These are phyloP conservation scores for Avahi laniger DNA, from an alignment of 2,797 vertebrate species.

Conservation along the genomic window DNA sequence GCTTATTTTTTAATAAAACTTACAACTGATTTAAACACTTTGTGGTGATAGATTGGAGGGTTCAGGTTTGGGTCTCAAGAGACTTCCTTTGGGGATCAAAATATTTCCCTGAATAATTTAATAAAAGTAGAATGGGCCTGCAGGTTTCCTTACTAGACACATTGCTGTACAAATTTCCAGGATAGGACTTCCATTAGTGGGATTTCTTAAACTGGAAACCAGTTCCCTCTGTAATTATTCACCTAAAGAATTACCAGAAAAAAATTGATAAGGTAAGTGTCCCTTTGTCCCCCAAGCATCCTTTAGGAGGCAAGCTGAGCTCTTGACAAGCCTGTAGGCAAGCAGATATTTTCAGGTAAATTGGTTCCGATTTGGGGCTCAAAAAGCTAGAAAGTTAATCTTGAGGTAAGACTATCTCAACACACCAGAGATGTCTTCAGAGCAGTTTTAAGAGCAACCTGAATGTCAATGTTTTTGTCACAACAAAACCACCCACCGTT, in stretches of 20 bases:
- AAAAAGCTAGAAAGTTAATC: not conserved
- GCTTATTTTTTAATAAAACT: conserved; percentile 89
- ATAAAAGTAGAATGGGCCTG: not conserved
- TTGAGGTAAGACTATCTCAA: not conserved
- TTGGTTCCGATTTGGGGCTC: not conserved
- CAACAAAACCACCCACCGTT: not conserved
- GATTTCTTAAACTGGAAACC: not conserved
- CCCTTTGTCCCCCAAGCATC: not conserved
- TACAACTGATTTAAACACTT: conserved; percentile 51
- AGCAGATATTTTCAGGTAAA: not conserved
- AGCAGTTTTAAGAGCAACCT: not conserved
- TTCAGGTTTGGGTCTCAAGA: not conserved
- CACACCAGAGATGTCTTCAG: not conserved
- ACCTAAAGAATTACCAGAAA: not conserved
- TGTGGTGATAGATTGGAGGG: conserved; percentile 31
- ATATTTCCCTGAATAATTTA: not conserved
- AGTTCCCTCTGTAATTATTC: not conserved
- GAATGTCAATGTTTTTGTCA: not conserved
- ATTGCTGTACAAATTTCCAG: not conserved
- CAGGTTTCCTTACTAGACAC: not conserved
- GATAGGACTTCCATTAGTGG: not conserved
- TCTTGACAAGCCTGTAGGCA: not conserved
- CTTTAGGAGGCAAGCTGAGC: not conserved
- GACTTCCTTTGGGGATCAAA: not conserved
- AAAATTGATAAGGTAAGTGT: not conserved